Evolutionary conservation across 1,140 invertebrate species (phyloP).

Genomic region (Eufriesea mexicana): DNA sequence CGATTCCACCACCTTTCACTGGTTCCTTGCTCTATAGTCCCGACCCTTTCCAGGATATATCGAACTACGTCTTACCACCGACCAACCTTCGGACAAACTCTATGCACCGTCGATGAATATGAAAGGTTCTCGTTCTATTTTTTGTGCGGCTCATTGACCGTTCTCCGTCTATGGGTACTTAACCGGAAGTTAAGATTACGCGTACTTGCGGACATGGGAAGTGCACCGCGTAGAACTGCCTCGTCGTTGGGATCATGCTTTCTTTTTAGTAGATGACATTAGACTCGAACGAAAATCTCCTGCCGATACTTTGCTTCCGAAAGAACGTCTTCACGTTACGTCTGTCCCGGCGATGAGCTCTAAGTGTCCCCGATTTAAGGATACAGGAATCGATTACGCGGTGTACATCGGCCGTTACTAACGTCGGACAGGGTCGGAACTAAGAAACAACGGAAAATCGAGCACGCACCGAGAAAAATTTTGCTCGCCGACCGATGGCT

Average conservation of each 20-base stretch:
- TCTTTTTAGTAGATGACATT: neutral
- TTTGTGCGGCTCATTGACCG: constrained; percentile 40
- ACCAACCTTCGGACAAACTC: constrained; percentile 21
- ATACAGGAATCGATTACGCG: too few species aligned
- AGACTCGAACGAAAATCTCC: too few species aligned
- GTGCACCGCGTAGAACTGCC: neutral
- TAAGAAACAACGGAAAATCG: neutral
- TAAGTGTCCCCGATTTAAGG: neutral
- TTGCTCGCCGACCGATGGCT: too few species aligned
- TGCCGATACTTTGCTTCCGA: neutral
- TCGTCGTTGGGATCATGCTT: constrained; percentile 3
- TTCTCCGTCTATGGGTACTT: neutral
- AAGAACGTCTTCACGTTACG: neutral
- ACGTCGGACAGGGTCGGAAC: neutral
- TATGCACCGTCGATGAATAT: constrained; percentile 32
- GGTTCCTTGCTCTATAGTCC: constrained; percentile 43
- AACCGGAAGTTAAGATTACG: constrained; percentile 36
- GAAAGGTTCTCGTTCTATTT: constrained; percentile 43
- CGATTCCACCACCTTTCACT: constrained; percentile 79
- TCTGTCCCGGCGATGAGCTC: neutral
- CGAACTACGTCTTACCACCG: constrained; percentile 5
- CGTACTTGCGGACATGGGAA: constrained; percentile 12
- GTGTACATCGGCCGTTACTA: neutral
- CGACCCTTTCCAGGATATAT: constrained; percentile 54
- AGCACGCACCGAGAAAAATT: neutral